A percentile compares a stretch with the other conserved stretches of the same genome.
Conservation (phyloP, 2,113 vertebrate species). For the Oncorhynchus tshawytscha region DNA sequence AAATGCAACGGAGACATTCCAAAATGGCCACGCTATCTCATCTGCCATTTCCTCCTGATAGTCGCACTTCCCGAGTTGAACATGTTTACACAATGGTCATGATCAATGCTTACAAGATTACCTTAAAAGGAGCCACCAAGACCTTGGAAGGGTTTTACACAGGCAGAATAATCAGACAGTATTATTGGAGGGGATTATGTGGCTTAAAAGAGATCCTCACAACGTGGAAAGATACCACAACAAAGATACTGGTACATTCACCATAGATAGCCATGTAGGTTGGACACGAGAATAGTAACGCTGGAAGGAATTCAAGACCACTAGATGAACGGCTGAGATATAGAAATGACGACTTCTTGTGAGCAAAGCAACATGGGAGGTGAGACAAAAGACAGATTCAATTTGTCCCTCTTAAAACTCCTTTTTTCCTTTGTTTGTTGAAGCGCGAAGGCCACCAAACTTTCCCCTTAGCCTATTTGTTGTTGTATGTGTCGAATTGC, state of each 20-base stretch:
- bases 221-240: not conserved
- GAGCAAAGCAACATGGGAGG: not conserved
- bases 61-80: slow-evolving; percentile 26
- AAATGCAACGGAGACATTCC: slow-evolving; percentile 31
- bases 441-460: no score
- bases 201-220: not conserved
- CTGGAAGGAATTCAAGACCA: not conserved
- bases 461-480: not conserved
- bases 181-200: slow-evolving; percentile 34
- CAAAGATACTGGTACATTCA: not conserved
- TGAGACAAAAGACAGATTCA: slow-evolving; percentile 9
- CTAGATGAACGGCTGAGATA: not conserved
- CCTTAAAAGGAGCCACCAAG: slow-evolving; percentile 32
- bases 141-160: slow-evolving; percentile 20
- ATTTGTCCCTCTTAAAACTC: not conserved
- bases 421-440: no score
- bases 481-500: no score
- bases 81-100: slow-evolving; percentile 45
- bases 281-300: not conserved
- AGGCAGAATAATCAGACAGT: slow-evolving; percentile 21
- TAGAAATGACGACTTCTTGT: not conserved
- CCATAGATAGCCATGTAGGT: not conserved
- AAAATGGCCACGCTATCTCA: slow-evolving; percentile 49
- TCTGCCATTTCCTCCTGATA: slow-evolving; percentile 51
- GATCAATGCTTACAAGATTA: slow-evolving; percentile 44